Percentiles rank a stretch among this genome's conserved stretches.
phyloP scores from a whole-genome alignment of 2,888 invertebrate species.

The Megalurothrips usitatus region DNA sequence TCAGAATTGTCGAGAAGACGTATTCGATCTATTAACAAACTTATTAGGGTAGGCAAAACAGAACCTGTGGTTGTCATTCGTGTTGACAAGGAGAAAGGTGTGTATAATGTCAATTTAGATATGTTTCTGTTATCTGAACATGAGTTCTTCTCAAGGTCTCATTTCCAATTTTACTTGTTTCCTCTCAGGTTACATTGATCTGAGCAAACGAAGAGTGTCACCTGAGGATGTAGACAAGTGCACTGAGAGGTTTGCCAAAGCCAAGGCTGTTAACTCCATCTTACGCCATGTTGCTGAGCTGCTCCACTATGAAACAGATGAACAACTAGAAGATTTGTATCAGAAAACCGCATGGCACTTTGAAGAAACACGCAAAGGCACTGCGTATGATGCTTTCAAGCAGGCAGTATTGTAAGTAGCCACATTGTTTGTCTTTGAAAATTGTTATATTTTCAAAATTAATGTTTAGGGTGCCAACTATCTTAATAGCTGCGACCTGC shows the following conservation, averaged over 20 bases:
- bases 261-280: constrained; percentile 97
- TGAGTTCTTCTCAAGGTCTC: background rate
- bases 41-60: constrained; percentile 96
- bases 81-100: constrained; percentile 99
- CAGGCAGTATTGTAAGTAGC: constrained; percentile 86
- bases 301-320: constrained; percentile 82
- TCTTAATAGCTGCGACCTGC: too few relatives aligned
- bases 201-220: constrained; percentile 97
- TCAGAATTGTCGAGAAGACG: constrained; percentile 97
- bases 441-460: constrained; percentile 30
- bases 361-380: constrained; percentile 93
- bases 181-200: constrained; percentile 88
- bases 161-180: background rate
- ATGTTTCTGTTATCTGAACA: background rate
- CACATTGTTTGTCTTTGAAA: constrained; percentile 9
- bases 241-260: constrained; percentile 96
- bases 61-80: constrained; percentile 99
- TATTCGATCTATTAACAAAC: constrained; percentile 98
- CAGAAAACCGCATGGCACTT: constrained; percentile 97
- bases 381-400: constrained; percentile 97
- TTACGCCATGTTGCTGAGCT: constrained; percentile 95
- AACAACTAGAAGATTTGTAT: constrained; percentile 91
- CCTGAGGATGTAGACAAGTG: constrained; percentile 97
- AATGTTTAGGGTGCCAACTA: background rate
- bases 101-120: constrained; percentile 26